A percentile compares a stretch with the other conserved stretches of the same genome.
These are phyloP conservation scores for Hybognathus amarus DNA, from an alignment of 2,797 vertebrate species.

Conservation along the genomic window DNA sequence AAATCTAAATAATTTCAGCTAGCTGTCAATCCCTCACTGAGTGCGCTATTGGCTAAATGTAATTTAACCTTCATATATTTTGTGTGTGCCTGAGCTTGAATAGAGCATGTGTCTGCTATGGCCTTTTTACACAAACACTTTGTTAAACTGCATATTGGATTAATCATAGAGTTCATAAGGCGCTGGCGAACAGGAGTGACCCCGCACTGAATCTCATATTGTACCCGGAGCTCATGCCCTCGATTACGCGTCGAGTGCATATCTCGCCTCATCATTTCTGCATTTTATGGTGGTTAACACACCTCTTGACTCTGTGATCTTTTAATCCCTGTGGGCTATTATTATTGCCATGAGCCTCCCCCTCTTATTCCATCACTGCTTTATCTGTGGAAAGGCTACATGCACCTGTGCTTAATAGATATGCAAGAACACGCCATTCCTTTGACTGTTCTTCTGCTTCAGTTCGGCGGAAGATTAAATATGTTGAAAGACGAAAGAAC, in stretches of 20 bases:
- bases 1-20: background rate
- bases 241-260: slow-evolving; percentile 49
- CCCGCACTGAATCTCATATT: background rate
- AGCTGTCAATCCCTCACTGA: background rate
- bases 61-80: background rate
- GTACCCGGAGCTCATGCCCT: slow-evolving; percentile 40
- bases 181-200: background rate
- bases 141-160: background rate
- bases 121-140: background rate
- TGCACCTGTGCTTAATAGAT: slow-evolving; percentile 18
- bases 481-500: slow-evolving; percentile 58
- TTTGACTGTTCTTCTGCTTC: slow-evolving; percentile 18
- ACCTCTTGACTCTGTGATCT: slow-evolving; percentile 66
- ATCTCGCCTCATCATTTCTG: slow-evolving; percentile 62
- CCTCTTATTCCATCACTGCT: slow-evolving; percentile 41
- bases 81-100: background rate
- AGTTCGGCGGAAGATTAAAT: slow-evolving; percentile 31
- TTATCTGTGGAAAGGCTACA: slow-evolving; percentile 42
- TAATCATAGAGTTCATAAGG: background rate
- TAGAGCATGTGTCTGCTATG: background rate
- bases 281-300: slow-evolving; percentile 58
- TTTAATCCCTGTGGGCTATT: slow-evolving; percentile 64
- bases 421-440: background rate
- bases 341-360: slow-evolving; percentile 52
- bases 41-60: background rate